Base-by-base conservation (phyloP, 2,888 invertebrate genomes). In the Branchipolynoe longqiensis region DNA sequence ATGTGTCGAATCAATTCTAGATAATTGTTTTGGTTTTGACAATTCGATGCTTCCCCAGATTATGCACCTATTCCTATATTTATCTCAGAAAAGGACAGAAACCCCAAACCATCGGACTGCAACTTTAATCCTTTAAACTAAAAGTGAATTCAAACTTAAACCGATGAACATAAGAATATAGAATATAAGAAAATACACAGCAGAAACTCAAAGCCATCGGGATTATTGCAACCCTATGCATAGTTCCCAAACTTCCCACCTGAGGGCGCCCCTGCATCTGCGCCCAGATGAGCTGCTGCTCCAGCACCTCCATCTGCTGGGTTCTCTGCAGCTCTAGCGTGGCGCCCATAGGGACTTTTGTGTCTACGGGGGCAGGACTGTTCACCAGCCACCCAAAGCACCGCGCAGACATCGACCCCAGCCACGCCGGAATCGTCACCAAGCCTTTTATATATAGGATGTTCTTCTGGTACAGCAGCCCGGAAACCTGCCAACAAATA, bases 291-390 rank as follows among this genome's bases (percentile, higher is more conserved):
- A 94, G 92, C 89, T 95, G 95, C 87, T 95, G 94, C 89, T 95
- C 95, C 87, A 94, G 90, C 73, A 93, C 89, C 86, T 95, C 95
- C 84, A 94, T 90, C 84, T 94, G 94, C 88, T 95, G 94, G 86
- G 94, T 94, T 31, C 95, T 91, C 90, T 95, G 95, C 12, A 95
- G 90, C 89, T 95, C 95, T 81, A 95, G 89, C 1, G 95, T 95
- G 14, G 95, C 95, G 25, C 95, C 95, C 91, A 94, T 94, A 22
- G 93, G 94, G 14, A 89, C 83, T n/a, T 85, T 78, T 22, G 92
- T 89, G 40, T 93, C 91, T 41, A 91, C 90, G 1, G 94, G 94
- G 33, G 93, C 91, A 0, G 92, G 89, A 3, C 94, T 94, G 33
- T 92, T 90, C 58, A 95, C 88, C 36, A 94, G 87, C 89, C 94